These are phyloP conservation scores for Nysson spinosus DNA, from an alignment of 2,888 invertebrate species.

Conservation along the genomic window DNA sequence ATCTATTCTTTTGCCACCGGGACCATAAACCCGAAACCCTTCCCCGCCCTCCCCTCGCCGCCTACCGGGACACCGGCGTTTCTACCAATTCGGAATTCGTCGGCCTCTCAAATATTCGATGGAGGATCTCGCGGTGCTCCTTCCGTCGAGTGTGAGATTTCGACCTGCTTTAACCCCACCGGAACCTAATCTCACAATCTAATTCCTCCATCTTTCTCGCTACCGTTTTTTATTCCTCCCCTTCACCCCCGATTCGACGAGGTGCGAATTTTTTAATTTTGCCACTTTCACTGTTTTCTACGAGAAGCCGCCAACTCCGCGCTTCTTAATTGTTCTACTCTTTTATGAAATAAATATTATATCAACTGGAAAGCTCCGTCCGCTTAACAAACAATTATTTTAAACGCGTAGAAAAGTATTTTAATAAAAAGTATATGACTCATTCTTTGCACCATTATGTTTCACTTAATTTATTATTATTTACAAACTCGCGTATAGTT, in stretches of 20 bases:
- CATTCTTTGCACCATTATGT: too few species aligned
- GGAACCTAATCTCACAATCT: constrained; percentile 37
- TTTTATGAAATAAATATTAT: too few species aligned
- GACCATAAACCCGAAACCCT: constrained; percentile 59
- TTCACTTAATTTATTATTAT: too few species aligned
- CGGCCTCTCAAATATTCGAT: constrained; percentile 21
- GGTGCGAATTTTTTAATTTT: background rate
- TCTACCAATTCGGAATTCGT: constrained; percentile 52
- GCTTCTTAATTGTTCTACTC: background rate
- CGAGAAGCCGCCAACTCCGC: too few species aligned
- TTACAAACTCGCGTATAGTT: too few species aligned
- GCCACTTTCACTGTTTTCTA: too few species aligned
- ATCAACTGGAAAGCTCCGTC: too few species aligned
- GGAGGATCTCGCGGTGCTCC: background rate
- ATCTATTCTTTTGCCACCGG: constrained; percentile 68
- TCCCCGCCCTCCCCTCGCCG: constrained; percentile 5
- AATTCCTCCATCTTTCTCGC: constrained; percentile 6
- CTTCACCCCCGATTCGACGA: too few species aligned
- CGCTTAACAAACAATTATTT: too few species aligned
- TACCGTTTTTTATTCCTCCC: too few species aligned
- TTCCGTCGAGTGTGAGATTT: constrained; percentile 29
- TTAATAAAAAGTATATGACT: too few species aligned
- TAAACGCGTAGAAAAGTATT: too few species aligned
- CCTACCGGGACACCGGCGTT: constrained; percentile 23
- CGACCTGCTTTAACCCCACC: constrained; percentile 46